Evolutionary conservation across 2,888 invertebrate genomes (phyloP), one percentile per base, ranked within the genome.

Genomic region (Palloptera scutellata): DNA sequence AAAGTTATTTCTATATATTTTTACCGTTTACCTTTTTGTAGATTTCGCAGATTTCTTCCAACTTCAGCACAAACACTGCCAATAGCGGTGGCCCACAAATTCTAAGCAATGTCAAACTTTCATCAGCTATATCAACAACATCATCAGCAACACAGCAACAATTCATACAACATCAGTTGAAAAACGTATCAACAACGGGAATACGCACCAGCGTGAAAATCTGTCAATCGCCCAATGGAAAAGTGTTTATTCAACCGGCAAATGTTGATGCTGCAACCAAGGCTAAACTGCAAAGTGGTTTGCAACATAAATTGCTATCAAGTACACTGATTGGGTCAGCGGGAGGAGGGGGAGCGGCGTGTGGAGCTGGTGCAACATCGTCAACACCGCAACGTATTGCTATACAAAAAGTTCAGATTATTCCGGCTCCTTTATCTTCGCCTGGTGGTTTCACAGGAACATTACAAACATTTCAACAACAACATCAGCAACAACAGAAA

Each of bases 331-430:
- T 70, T 4, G 58, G 71, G 4, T 60, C 67, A 6, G 68, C 68
- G 2, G 64, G 67, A 10, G 66, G 74, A 19, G 72, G 78, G 30
- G 66, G 74, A 19, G 72, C 78, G 30, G 74, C 78, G 15, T 74
- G 30, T 6, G 6, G 67, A 9, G 66, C 75, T 17, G 72, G 78
- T 30, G 73, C 75, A 45, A 74, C 79, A 30, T 74, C 78, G 17
- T 74, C 77, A 61, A 68, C 76, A 9, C 74, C 77, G 43, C 79
- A 78, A 54, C 78, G 84, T 13, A 76, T 83, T 53, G 79, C 82
- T 52, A 80, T 84, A 77, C 84, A 84, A 64, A 84, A 84, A 68
- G 79, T 84, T 68, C 84, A 84, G 68, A 76, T 84, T 61, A 73
- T 84, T 48, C 79, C 82, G 51, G 77, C 78, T 3, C 75, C 81